Conservation (phyloP, 2,888 invertebrate genomes). For the Ophioninae sp. region DNA sequence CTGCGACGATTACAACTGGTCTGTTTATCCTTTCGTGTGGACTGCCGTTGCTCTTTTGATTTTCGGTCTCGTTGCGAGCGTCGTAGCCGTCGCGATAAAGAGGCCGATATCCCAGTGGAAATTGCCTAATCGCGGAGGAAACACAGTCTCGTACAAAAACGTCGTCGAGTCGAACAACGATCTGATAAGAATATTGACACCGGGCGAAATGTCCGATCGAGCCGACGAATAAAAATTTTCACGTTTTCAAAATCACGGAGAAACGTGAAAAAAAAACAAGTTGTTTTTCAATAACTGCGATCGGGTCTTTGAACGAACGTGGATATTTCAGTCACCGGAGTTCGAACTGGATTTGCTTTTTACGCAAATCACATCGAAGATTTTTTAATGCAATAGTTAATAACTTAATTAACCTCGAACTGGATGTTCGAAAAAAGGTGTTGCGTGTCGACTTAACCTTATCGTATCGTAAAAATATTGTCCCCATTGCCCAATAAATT, state of each 20-base stretch:
- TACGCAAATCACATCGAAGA: not conserved
- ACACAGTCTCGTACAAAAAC: conserved; percentile 78
- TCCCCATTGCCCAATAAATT: not conserved
- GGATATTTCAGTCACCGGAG: not conserved
- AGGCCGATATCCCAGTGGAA: conserved; percentile 73
- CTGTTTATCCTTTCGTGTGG: conserved; percentile 72
- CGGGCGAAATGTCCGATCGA: conserved; percentile 70
- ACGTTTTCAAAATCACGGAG: not conserved
- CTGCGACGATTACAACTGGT: conserved; percentile 75
- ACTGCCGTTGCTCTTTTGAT: conserved; percentile 68
- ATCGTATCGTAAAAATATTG: no score
- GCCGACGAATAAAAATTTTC: conserved; percentile 70
- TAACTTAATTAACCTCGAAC: not conserved
- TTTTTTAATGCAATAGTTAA: not conserved
- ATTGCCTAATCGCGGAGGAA: conserved; percentile 72
- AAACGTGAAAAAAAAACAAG: not conserved
- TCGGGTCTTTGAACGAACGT: not conserved
- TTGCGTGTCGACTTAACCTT: not conserved
- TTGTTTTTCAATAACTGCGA: not conserved
- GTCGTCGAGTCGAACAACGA: conserved; percentile 78
- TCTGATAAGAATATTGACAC: conserved; percentile 76
- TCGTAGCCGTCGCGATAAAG: conserved; percentile 69
- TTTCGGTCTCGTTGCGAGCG: conserved; percentile 64
- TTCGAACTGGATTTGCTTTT: not conserved
- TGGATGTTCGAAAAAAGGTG: not conserved